These are phyloP conservation scores for Chloropsis hardwickii DNA, from an alignment of 2,113 vertebrate species.

Conservation along the genomic window DNA sequence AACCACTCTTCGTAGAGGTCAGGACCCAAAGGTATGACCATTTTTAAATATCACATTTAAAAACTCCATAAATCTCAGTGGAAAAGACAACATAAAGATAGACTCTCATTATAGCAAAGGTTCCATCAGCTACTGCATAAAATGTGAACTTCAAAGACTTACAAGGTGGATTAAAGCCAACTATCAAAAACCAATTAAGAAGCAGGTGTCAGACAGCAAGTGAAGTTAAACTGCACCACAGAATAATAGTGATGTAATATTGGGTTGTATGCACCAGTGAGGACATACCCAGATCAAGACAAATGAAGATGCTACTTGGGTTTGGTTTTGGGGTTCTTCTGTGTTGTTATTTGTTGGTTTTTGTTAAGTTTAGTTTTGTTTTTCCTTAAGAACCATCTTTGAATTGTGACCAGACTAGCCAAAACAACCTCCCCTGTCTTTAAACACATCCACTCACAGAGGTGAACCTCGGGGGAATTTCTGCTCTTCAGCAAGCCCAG, in stretches of 20 bases:
- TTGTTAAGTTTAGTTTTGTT: not conserved
- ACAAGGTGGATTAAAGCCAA: not conserved
- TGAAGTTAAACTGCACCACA: not conserved
- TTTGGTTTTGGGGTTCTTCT: not conserved
- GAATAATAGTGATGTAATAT: not conserved
- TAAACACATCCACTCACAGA: not conserved
- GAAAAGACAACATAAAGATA: not conserved
- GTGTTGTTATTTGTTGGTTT: not conserved
- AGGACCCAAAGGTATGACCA: not conserved
- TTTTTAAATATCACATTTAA: not conserved
- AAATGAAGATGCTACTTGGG: not conserved
- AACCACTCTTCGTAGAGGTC: not conserved
- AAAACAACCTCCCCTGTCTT: not conserved
- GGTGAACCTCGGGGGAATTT: fast-evolving
- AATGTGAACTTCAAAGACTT: not conserved
- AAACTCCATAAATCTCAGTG: not conserved
- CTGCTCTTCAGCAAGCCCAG: not conserved
- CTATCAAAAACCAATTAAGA: not conserved
- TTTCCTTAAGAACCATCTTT: not conserved
- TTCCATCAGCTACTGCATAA: not conserved
- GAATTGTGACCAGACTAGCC: not conserved
- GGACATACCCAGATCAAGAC: not conserved
- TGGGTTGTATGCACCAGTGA: not conserved
- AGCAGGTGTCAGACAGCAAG: not conserved
- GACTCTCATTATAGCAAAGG: not conserved